These are phyloP conservation scores for Neocrepidodera transversa DNA, from an alignment of 2,888 invertebrate genomes.

Conservation along the genomic window DNA sequence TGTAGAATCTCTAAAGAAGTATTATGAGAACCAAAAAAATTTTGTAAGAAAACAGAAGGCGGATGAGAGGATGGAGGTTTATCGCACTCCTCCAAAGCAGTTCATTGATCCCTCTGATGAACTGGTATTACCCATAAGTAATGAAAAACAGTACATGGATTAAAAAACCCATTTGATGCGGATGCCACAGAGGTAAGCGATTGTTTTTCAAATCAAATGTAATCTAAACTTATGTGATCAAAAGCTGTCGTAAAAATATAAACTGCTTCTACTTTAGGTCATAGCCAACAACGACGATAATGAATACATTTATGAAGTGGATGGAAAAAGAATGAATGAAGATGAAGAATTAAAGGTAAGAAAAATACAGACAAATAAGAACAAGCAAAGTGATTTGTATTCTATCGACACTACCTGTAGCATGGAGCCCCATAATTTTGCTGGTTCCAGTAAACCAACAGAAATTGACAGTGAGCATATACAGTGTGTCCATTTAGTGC, in stretches of 20 bases:
- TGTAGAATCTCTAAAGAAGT: too few species aligned
- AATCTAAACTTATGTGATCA: too few species aligned
- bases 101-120: not conserved
- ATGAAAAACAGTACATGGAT: not conserved
- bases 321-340: not conserved
- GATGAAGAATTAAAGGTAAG: not conserved
- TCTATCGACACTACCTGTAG: not conserved
- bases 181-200: not conserved
- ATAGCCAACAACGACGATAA: not conserved
- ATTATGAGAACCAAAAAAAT: too few species aligned
- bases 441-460: not conserved
- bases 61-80: too few species aligned
- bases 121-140: not conserved
- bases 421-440: not conserved
- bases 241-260: not conserved
- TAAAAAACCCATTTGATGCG: not conserved
- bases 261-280: not conserved
- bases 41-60: too few species aligned
- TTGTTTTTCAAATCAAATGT: not conserved
- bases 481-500: too few species aligned
- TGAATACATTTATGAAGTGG: constrained; percentile 1
- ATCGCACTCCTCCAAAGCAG: constrained; percentile 1
- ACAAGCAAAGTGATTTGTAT: not conserved
- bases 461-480: not conserved
- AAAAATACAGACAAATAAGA: too few species aligned